These are phyloP conservation scores for Silvanus unidentatus DNA, from an alignment of 2,888 invertebrate species.

Conservation along the genomic window DNA sequence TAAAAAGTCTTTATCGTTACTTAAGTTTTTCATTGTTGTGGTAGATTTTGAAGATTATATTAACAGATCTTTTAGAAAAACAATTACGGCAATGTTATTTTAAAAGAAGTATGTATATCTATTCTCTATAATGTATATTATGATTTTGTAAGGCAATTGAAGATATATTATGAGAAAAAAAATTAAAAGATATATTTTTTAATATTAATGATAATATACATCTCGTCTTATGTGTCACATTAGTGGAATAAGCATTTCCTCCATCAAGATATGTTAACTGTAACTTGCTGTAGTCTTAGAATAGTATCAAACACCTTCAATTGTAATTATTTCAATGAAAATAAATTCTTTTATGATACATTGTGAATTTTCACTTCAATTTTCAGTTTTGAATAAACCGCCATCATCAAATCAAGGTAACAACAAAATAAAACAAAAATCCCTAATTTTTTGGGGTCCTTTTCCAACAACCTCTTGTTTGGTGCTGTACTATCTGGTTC, in stretches of 20 bases:
- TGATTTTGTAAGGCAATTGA: too few relatives aligned
- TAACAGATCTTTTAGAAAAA: neutral
- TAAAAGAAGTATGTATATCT: too few relatives aligned
- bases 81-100: too few relatives aligned
- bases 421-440: neutral
- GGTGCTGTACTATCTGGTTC: conserved; percentile 59
- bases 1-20: too few relatives aligned
- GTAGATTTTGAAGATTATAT: conserved; percentile 24
- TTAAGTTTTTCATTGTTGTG: conserved; percentile 19
- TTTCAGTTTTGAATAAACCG: neutral
- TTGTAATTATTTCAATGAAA: neutral
- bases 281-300: too few relatives aligned
- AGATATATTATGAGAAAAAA: too few relatives aligned
- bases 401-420: too few relatives aligned
- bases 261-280: neutral
- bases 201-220: neutral
- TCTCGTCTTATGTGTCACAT: neutral
- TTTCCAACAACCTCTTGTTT: neutral
- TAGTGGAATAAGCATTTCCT: conserved; percentile 1
- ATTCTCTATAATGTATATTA: too few relatives aligned
- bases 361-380: neutral
- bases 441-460: conserved; percentile 4
- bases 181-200: neutral
- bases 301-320: neutral
- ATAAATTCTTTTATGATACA: neutral